phyloP scores from a whole-genome alignment of 92 coral and sea anemone species.

The Phenganax subtilis region DNA sequence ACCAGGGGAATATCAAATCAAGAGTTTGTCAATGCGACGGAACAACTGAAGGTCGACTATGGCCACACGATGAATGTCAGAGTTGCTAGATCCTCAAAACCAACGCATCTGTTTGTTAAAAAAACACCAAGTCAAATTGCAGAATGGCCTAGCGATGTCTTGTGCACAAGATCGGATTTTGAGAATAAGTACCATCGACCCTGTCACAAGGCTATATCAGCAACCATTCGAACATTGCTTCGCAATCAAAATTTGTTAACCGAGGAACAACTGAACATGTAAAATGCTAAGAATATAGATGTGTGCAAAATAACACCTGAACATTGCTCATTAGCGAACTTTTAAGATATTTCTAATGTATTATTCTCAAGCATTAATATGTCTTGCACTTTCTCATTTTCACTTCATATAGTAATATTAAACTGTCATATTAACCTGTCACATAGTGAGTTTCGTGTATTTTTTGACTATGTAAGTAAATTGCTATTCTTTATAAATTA shows the following conservation, averaged over 20 bases:
- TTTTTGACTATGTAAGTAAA: too few relatives aligned
- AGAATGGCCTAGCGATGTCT: conserved; percentile 16
- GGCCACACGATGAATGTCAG: conserved; percentile 13
- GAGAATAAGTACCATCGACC: conserved; percentile 2
- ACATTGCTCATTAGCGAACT: too few relatives aligned
- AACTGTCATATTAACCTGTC: too few relatives aligned
- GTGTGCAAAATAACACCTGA: too few relatives aligned
- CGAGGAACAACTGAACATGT: conserved; percentile 3
- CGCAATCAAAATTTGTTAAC: background rate
- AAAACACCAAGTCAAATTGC: background rate
- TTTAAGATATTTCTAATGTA: too few relatives aligned
- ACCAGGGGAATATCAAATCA: conserved; percentile 20
- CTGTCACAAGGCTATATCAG: conserved; percentile 24
- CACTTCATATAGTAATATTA: too few relatives aligned
- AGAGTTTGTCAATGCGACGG: conserved; percentile 14
- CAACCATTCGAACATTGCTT: conserved; percentile 3
- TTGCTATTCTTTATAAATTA: too few relatives aligned
- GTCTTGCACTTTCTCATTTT: too few relatives aligned
- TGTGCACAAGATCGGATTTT: conserved; percentile 20
- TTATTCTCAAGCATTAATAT: too few relatives aligned
- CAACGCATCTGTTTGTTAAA: background rate
- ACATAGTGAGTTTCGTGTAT: too few relatives aligned
- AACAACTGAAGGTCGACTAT: background rate
- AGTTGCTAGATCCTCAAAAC: conserved; percentile 4
- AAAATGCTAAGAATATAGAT: background rate